These are phyloP conservation scores for Hartigia nigra DNA, from an alignment of 2,888 invertebrate species.

Conservation along the genomic window DNA sequence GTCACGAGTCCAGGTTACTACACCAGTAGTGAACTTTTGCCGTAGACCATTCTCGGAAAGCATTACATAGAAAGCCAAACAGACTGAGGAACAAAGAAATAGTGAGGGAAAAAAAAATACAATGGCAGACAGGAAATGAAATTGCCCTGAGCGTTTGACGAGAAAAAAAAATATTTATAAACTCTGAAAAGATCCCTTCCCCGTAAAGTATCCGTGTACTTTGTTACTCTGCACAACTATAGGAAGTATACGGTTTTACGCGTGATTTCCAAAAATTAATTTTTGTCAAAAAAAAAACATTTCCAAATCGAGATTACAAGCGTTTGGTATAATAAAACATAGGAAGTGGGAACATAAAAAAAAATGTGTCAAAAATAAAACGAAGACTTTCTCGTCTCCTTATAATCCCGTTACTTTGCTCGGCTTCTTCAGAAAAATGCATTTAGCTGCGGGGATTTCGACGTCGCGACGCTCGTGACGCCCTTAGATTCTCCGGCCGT, in stretches of 20 bases:
- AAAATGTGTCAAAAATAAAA: neutral
- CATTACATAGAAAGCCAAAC: neutral
- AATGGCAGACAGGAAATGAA: neutral
- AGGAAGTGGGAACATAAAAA: neutral
- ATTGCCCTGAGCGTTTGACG: neutral
- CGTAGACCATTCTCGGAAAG: neutral
- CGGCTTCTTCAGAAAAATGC: neutral
- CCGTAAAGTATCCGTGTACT: neutral
- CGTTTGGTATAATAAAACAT: neutral
- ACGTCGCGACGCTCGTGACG: neutral
- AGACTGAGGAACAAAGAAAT: neutral
- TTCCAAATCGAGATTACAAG: no score
- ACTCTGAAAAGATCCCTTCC: neutral
- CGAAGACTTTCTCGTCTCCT: neutral
- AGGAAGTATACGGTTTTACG: neutral
- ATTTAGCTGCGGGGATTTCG: neutral
- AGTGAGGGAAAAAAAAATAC: neutral
- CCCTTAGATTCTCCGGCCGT: neutral
- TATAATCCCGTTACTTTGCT: neutral
- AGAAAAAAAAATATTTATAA: neutral
- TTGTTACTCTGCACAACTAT: neutral
- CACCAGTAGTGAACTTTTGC: neutral
- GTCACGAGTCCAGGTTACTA: neutral
- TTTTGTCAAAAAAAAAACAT: no score
- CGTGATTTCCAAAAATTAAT: neutral